Base-by-base conservation (phyloP, 2,797 vertebrate genomes). In the Molossus molossus region DNA sequence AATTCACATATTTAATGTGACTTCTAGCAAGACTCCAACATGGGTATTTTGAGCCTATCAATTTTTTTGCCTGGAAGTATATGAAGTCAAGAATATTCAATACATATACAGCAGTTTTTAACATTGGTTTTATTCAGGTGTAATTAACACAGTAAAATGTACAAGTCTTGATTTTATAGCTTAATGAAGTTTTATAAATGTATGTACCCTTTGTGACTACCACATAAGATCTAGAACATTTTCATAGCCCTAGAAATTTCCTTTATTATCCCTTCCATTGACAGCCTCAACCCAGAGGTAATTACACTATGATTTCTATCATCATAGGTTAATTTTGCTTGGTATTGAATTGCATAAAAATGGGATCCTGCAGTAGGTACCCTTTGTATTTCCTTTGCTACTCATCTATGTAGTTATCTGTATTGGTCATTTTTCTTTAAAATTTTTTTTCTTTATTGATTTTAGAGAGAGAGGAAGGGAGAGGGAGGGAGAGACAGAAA, bases 71-170 rank as follows among this genome's bases (percentile, higher is more conserved):
- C 12, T 65, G 37, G 12, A 90, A 80, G 18, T 65, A 27, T 70
- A 20, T 55, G 75, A 85, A 93, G 20, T 70, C 91, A 85, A 92
- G 73, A 65, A 72, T 93, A 57, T 72, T 21, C 10, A 89, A 79
- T 53, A 53, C 11, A 53, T 81, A 69, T 70, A 15, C 25, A 64
- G 45, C 2, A 27, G 5, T 50, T 85, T 87, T 64, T 55, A 82
- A 64, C 14, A 11, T 37, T 65, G 17, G 69, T 90, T 81, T 69
- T 40, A 60, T 29, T 62, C 23, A 76, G 8, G 11, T n/a, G 0
- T 70, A 82, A 57, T 48, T 81, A 67, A 64, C 81, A 57, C 1
- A 55, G 55, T 62, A 76, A 75, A 93, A 53, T 55, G 14, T 55
- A 23, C 13, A 70, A 72, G 65, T 40, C 62, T 76, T 82, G 76